These are phyloP conservation scores for Halcyon badia DNA, from an alignment of 2,797 vertebrate species.

Conservation along the genomic window DNA sequence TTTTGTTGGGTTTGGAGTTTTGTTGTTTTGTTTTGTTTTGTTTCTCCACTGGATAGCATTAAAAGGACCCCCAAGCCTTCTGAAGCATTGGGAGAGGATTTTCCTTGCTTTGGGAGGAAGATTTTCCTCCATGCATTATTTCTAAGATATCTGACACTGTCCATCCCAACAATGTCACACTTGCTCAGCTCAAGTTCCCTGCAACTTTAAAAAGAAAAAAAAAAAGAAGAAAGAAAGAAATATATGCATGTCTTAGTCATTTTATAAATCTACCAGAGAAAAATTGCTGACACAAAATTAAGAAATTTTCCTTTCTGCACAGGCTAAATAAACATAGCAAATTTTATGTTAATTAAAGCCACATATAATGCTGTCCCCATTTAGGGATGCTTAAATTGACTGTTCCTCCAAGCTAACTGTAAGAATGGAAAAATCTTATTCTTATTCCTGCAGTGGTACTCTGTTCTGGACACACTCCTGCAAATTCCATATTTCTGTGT, in stretches of 20 bases:
- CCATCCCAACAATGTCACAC: background rate
- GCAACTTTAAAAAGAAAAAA: background rate
- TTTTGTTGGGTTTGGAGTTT: rapidly evolving
- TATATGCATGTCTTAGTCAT: background rate
- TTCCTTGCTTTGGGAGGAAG: background rate
- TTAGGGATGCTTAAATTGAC: background rate
- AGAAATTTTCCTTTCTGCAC: background rate
- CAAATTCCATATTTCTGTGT: background rate
- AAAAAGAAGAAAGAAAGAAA: no score
- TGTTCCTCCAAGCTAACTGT: conserved; percentile 3
- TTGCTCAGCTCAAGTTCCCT: background rate
- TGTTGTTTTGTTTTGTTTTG: background rate
- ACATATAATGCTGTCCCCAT: background rate
- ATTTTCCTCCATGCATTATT: background rate
- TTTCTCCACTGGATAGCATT: background rate
- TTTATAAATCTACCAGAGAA: background rate
- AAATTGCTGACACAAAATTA: background rate
- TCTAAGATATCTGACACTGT: background rate
- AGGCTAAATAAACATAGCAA: conserved; percentile 13
- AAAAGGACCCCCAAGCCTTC: background rate
- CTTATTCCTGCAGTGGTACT: background rate
- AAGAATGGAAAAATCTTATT: conserved; percentile 1
- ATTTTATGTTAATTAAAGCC: conserved; percentile 29
- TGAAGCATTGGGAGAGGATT: background rate
- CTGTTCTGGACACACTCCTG: background rate